Evolutionary conservation across 2,797 vertebrate species (phyloP).

Genomic region (Eleutherodactylus coqui): DNA sequence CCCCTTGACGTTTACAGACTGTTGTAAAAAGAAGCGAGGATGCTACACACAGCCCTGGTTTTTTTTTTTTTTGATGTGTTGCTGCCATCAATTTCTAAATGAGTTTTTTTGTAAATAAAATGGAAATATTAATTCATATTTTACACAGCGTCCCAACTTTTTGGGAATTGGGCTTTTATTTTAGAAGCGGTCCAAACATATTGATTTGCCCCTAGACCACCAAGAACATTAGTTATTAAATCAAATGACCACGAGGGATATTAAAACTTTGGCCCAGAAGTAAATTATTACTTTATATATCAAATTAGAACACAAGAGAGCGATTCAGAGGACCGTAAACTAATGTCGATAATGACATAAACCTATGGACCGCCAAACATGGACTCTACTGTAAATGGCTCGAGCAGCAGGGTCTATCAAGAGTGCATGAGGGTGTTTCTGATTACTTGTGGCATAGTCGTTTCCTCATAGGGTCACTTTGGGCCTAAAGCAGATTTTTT

Average conservation of each 20-base stretch:
- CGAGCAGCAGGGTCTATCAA: neutral
- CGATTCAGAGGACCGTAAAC: neutral
- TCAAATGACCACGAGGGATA: neutral
- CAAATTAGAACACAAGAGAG: neutral
- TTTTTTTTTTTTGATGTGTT: too few species aligned
- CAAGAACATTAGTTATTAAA: neutral
- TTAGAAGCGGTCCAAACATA: too few species aligned
- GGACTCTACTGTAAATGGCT: neutral
- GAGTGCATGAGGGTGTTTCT: neutral
- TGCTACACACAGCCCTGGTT: too few species aligned
- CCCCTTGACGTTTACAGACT: too few species aligned
- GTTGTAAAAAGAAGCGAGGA: too few species aligned
- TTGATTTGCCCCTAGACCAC: neutral
- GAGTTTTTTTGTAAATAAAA: too few species aligned
- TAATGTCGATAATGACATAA: too few species aligned
- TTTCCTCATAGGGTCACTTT: neutral
- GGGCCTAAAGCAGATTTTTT: neutral
- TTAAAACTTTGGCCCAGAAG: neutral
- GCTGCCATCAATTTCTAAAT: too few species aligned
- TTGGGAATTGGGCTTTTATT: too few species aligned
- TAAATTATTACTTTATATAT: too few species aligned
- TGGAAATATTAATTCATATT: too few species aligned
- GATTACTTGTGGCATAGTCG: neutral
- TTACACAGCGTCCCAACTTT: too few species aligned
- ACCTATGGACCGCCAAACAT: neutral